Evolutionary conservation across 2,113 vertebrate genomes (phyloP).

Genomic region (Capreolus pygargus): DNA sequence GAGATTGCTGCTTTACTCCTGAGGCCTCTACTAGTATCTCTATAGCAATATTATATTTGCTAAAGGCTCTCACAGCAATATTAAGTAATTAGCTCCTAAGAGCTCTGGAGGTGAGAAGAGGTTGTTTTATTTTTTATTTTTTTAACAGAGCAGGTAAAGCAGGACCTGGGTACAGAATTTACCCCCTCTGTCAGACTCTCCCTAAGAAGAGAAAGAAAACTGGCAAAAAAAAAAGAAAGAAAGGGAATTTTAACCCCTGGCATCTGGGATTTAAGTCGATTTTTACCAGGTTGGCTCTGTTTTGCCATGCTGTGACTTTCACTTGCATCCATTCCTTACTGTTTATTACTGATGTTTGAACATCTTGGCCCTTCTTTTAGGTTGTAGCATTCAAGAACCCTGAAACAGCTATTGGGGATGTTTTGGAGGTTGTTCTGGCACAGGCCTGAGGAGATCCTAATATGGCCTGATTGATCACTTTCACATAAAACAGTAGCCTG

Average conservation of each 20-base stretch:
- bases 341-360: background rate
- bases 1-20: background rate
- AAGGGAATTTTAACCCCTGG: background rate
- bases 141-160: background rate
- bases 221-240: background rate
- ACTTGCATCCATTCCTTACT: background rate
- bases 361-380: background rate
- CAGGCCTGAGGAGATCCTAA: background rate
- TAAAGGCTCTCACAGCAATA: background rate
- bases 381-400: background rate
- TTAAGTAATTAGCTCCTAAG: constrained; percentile 20
- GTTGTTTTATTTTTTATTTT: background rate
- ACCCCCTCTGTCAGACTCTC: background rate
- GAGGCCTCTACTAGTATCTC: background rate
- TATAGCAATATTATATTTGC: background rate
- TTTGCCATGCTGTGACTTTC: background rate
- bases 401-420: background rate
- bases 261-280: background rate
- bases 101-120: background rate
- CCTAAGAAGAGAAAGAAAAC: background rate
- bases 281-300: background rate
- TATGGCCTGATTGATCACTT: background rate
- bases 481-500: background rate
- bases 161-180: background rate
- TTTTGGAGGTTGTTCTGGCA: background rate